These are phyloP conservation scores for Sebastes taczanowskii DNA, from an alignment of 2,797 vertebrate species.

Conservation along the genomic window DNA sequence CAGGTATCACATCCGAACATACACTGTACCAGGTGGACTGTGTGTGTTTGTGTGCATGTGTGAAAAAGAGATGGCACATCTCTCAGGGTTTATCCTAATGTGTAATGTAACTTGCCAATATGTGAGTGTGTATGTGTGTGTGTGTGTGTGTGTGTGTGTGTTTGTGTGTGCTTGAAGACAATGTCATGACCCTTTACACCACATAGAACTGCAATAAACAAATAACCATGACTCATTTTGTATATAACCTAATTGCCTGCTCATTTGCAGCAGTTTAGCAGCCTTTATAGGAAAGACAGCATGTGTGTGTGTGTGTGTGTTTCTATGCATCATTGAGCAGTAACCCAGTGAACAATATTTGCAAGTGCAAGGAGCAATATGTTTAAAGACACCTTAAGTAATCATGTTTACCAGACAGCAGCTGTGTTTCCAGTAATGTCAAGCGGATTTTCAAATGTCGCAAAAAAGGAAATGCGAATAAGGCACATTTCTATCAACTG, in stretches of 20 bases:
- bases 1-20: slow-evolving; percentile 82
- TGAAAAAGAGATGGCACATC: neutral
- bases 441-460: too few species aligned
- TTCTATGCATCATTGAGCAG: neutral
- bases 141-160: neutral
- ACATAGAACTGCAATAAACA: slow-evolving; percentile 2
- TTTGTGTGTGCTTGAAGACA: neutral
- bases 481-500: too few species aligned
- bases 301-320: neutral
- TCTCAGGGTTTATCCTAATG: neutral
- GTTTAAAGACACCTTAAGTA: neutral
- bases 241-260: neutral
- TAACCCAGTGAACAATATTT: neutral
- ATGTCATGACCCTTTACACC: neutral
- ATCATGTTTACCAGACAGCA: neutral
- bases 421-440: too few species aligned
- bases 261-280: neutral
- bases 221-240: neutral
- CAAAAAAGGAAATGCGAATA: too few species aligned
- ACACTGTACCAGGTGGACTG: slow-evolving; percentile 63
- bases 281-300: neutral
- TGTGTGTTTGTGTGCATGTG: slow-evolving; percentile 24
- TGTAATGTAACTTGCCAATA: neutral
- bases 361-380: neutral
- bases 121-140: neutral